A percentile compares a stretch with the other conserved stretches of the same genome.
Evolutionary conservation across 1,140 invertebrate species (phyloP).

Genomic region (Zaprionus tsacasi): DNA sequence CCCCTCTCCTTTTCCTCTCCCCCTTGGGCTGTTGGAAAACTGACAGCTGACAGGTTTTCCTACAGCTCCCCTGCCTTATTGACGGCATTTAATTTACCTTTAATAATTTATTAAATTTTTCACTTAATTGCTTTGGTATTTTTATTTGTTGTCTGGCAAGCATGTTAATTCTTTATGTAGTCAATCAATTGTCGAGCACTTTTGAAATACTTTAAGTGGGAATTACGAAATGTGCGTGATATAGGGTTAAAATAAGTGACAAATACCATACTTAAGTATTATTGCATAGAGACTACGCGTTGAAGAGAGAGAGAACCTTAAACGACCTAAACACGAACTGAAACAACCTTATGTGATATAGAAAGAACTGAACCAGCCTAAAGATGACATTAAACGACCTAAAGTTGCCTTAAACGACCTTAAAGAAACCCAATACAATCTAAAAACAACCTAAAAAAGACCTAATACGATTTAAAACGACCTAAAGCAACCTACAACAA

Average conservation of each 20-base stretch:
- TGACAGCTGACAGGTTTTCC: conserved; percentile 35
- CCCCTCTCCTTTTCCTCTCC: neutral
- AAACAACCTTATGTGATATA: no score
- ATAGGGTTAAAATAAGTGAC: neutral
- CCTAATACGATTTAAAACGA: no score
- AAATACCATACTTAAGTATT: neutral
- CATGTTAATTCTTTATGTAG: conserved; percentile 24
- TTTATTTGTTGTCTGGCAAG: conserved; percentile 14
- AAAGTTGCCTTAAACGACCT: no score
- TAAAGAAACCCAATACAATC: no score
- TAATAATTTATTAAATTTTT: conserved; percentile 64
- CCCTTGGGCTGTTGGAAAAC: neutral
- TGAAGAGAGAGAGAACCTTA: no score
- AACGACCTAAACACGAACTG: no score
- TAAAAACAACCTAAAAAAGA: no score
- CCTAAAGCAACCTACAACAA: no score
- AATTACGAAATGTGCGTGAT: neutral
- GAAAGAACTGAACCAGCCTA: no score
- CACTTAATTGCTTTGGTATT: conserved; percentile 38
- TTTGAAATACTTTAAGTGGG: neutral
- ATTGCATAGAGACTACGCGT: no score
- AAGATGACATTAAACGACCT: no score
- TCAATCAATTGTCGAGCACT: neutral
- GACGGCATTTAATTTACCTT: conserved; percentile 58
- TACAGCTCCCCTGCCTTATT: conserved; percentile 25